Evolutionary conservation across 2,113 vertebrate genomes (phyloP), one percentile per base, ranked within the genome.

Genomic region (Platysternon megacephalum): DNA sequence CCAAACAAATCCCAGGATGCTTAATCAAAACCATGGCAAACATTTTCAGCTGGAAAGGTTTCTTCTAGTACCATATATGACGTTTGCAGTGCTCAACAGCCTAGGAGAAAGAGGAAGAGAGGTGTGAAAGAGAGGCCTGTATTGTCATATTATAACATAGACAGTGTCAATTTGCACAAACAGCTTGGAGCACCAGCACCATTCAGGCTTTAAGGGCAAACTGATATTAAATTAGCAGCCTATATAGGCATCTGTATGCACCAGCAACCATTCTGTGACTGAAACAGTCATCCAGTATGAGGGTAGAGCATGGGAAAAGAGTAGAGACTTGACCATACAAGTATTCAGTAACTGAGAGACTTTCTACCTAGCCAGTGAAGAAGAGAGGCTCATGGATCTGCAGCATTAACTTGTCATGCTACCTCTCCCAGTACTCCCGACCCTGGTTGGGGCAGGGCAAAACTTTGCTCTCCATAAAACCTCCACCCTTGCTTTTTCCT

Each of bases 21-120:
- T 68, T 11, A 90, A 65, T 87, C 85, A 12, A 90, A 89, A 84
- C 0, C 1, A 46, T 35, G 72, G 68, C 82, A 12, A 88, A 88
- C 17, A 21, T 29, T 0, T 46, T 84, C 3, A 0, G 91, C 35
- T 1, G 0, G 22, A 52, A 74, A 82, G 61, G 29, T 0, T 55
- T 92, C 79, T 86, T 89, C 96, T 98, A 99, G 97, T 98, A 98
- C 99, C 99, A 99, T 90, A 99, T 96, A 2, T 99, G 99, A 42
- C 97, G 99, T 90, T 39, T 98, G 98, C 99, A 99, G 94, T 99
- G 99, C 84, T 98, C 98, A 3, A 99, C 98, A 1, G 99, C 99
- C 99, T 99, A 90, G 0, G 88, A n/a, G 89, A 90, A 94, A 96
- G 74, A 95, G 0, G 0, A 93, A 49, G 93, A 22, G 79, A 42